Evolutionary conservation across 2,797 vertebrate species (phyloP).

Genomic region (Pogonophryne albipinna): DNA sequence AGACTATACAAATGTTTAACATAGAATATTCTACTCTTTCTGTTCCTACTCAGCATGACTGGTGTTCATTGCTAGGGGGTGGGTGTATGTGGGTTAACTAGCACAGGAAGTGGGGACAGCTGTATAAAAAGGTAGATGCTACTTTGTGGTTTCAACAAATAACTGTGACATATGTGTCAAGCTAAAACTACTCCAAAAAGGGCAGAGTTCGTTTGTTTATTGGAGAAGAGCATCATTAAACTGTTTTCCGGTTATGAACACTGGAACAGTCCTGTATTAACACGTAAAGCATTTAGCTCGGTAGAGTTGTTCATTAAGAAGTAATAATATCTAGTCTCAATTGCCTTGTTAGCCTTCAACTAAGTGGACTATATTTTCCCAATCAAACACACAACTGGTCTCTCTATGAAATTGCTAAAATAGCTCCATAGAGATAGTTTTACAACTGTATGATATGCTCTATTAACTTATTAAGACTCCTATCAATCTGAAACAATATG

Average conservation of each 20-base stretch:
- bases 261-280: conserved; percentile 14
- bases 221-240: conserved; percentile 29
- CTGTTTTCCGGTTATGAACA: conserved; percentile 27
- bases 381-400: conserved; percentile 33
- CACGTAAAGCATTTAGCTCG: conserved; percentile 25
- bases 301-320: conserved; percentile 20
- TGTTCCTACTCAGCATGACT: conserved; percentile 24
- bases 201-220: conserved; percentile 17
- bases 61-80: conserved; percentile 33
- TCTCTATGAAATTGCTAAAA: conserved; percentile 22
- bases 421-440: conserved; percentile 30
- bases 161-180: conserved; percentile 69
- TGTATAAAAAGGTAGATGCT: conserved; percentile 68
- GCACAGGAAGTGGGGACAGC: conserved; percentile 82
- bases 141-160: conserved; percentile 74
- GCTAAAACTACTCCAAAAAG: conserved; percentile 26
- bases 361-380: conserved; percentile 1
- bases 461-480: background rate
- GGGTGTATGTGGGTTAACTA: conserved; percentile 71
- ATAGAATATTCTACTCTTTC: conserved; percentile 11
- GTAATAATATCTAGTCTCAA: conserved; percentile 4
- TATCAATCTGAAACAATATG: conserved; percentile 23
- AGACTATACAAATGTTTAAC: background rate
- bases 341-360: conserved; percentile 3
- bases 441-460: conserved; percentile 1